phyloP scores from a whole-genome alignment of 2,888 invertebrate species.

The Bimastos eiseni region DNA sequence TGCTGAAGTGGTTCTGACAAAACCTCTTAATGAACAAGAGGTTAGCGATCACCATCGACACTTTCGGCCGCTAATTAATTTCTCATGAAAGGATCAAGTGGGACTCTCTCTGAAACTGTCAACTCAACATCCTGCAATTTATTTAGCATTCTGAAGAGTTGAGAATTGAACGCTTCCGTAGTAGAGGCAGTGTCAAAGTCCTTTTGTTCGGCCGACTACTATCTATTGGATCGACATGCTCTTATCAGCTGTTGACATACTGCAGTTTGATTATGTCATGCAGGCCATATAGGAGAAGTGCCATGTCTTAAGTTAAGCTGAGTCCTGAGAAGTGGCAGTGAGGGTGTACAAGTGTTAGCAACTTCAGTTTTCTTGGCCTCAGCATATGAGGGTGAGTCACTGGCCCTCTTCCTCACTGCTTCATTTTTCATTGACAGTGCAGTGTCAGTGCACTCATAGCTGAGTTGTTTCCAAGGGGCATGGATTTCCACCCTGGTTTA shows the following conservation, averaged over 20 bases:
- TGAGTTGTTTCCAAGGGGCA: too few relatives aligned
- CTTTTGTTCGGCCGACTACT: too few relatives aligned
- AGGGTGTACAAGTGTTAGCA: too few relatives aligned
- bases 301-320: too few relatives aligned
- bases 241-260: not conserved
- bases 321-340: too few relatives aligned
- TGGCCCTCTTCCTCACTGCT: too few relatives aligned
- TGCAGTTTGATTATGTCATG: not conserved
- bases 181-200: not conserved
- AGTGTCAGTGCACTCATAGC: too few relatives aligned
- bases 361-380: too few relatives aligned
- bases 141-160: not conserved
- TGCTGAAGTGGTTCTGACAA: not conserved
- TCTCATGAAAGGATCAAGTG: not conserved
- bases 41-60: not conserved
- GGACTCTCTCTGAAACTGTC: not conserved
- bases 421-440: too few relatives aligned
- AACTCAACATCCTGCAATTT: not conserved
- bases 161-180: not conserved
- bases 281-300: too few relatives aligned
- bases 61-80: not conserved
- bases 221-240: not conserved
- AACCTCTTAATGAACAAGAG: not conserved
- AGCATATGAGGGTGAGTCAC: too few relatives aligned
- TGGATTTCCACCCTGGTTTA: too few relatives aligned